phyloP scores from a whole-genome alignment of 2,797 vertebrate species.

The Denticeps clupeoides region DNA sequence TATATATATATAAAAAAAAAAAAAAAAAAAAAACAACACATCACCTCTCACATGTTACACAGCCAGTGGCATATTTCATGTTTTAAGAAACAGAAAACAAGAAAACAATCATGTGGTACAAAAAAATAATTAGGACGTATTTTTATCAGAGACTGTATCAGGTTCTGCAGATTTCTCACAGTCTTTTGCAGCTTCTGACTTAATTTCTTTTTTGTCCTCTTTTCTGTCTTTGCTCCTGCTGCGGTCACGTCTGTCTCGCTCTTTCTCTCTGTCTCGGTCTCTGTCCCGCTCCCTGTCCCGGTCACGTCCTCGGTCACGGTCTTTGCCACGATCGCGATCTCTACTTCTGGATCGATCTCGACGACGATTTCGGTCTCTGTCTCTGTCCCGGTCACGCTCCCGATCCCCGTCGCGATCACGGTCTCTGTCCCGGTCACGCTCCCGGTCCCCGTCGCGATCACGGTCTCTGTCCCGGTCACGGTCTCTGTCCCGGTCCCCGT shows the following conservation, averaged over 20 bases:
- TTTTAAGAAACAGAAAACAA: constrained; percentile 21
- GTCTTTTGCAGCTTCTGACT: constrained; percentile 60
- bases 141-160: constrained; percentile 40
- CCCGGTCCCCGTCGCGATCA: constrained; percentile 44
- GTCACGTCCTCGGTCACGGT: constrained; percentile 31
- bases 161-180: constrained; percentile 48
- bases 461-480: constrained; percentile 27
- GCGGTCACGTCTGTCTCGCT: constrained; percentile 62
- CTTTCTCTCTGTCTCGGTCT: constrained; percentile 32
- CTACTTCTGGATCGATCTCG: constrained; percentile 26
- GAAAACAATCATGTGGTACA: constrained; percentile 38
- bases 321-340: constrained; percentile 37
- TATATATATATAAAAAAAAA: no score
- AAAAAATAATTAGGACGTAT: constrained; percentile 36
- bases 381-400: constrained; percentile 33
- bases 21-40: background rate
- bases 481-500: constrained; percentile 47
- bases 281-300: constrained; percentile 32
- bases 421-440: constrained; percentile 29
- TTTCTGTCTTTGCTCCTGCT: constrained; percentile 70
- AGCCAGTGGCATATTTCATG: background rate
- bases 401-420: constrained; percentile 39
- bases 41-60: background rate
- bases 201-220: constrained; percentile 65
- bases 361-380: constrained; percentile 32